Base-by-base conservation (phyloP, 1,140 invertebrate genomes). In the Diabrotica undecimpunctata region DNA sequence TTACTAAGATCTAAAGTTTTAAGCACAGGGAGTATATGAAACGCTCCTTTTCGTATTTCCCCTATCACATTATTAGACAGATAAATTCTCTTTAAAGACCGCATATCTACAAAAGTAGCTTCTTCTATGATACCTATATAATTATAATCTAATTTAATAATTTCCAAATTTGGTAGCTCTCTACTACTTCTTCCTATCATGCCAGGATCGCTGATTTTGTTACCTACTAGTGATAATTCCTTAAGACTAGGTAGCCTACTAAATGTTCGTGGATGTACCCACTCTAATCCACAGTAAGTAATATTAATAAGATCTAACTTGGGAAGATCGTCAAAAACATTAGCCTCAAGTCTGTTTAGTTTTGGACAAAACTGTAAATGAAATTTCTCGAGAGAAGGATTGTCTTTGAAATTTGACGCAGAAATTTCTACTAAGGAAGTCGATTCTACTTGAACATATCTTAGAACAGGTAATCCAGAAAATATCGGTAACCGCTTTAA, bases 101-200 rank as follows among this genome's bases (percentile, higher is more conserved):
- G 85, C 57, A 93, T 80, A 77, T 94, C 91, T 0, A 92, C 88
- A 77, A 95, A 94, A 0, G 89, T 87, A 0, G 86, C 90, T 78
- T 93, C 91, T 39, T 82, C 82, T 1, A 95, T 78, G 65, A 84
- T 83, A 54, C 85, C 85, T 7, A 94, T 88, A 36, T 82, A 78
- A 73, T 94, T 94, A 50, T 83, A 74, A 72, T 90, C 88, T 5
- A 62, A 38, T 39, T 52, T 60, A 13, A 95, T 76, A 11, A 84
- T 82, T 59, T 89, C 83, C 5, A 95, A 76, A 50, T 84, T 83
- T 11, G 88, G 86, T 12, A 94, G 80, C 72, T 93, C 91, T 76
- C 89, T 83, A 2, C 87, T 83, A 13, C 89, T 88, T 65, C 89
- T 82, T 3, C 92, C 92, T 7, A 94, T 82, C 84, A 92, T 88